Base-by-base conservation (phyloP, 2,113 vertebrate species). In the Todiramphus saurophagus region DNA sequence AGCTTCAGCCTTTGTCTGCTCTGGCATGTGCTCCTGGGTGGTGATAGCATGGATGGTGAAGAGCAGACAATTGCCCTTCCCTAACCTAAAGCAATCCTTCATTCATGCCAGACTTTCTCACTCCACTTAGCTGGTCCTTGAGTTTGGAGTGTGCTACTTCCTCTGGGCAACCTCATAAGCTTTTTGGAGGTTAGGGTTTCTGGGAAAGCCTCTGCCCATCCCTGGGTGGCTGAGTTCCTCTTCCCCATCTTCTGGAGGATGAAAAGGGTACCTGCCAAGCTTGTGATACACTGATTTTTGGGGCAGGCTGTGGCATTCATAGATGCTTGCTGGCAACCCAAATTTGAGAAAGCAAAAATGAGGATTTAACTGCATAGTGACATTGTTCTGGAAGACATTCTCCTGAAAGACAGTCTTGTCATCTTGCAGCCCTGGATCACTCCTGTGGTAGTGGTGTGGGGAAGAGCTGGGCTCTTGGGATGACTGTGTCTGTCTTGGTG, bases 301-400 rank as follows among this genome's bases (percentile, higher is more conserved):
- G 86, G 89, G 64, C 79, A 93, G 80, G 39, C 86, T 81, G 87
- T 0, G 1, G 73, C 0, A 0, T 70, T 93, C 55, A 13, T 77
- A 58, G 87, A 44, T 72, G 73, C 44, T 86, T 95, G 74, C 81
- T 92, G 94, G 73, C 94, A 94, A 11, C 28, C 17, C 19, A 50
- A 46, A 35, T 64, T 70, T 0, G 24, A 43, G 76, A 82, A 89
- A 56, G 70, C 62, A 51, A 43, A 77, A 70, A 64, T 78, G 84
- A 56, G 30, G 60, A 81, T 89, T 93, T 59, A 78, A 74, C 66
- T 60, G 73, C 25, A 0, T 25, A 28, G 63, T 79, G 79, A 80
- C 41, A 9, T 63, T 48, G 46, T 43, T 83, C 46, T 60, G 80
- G 60, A 75, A 92, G 79, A 70, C 2, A 4, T 70, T 82, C 69